Evolutionary conservation across 2,797 vertebrate species (phyloP).

Genomic region (Pseudochirops cupreus): DNA sequence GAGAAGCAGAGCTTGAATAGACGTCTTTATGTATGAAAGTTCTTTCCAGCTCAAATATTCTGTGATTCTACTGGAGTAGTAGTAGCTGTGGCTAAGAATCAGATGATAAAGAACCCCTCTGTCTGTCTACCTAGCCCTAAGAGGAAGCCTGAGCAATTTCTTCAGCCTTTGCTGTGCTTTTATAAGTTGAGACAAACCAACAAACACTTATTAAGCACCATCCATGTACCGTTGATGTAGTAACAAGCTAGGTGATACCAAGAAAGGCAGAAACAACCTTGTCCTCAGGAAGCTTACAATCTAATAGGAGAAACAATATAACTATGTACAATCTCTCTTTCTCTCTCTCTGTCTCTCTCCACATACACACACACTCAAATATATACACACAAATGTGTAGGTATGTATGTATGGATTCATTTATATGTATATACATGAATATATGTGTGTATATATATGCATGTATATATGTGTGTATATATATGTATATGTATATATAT

Average conservation of each 20-base stretch:
- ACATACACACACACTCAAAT: neutral
- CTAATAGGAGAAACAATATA: neutral
- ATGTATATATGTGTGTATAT: too few relatives aligned
- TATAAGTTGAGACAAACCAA: neutral
- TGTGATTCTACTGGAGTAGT: neutral
- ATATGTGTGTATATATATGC: too few relatives aligned
- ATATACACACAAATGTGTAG: neutral
- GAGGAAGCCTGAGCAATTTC: neutral
- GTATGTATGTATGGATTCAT: neutral
- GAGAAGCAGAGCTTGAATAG: neutral
- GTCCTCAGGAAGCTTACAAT: neutral
- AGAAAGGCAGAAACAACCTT: neutral
- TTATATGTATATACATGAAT: too few relatives aligned
- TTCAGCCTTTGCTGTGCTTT: neutral
- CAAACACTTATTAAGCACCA: too few relatives aligned
- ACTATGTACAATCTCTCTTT: neutral
- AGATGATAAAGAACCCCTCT: neutral
- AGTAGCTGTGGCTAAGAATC: neutral
- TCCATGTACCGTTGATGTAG: neutral
- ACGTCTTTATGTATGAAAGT: neutral
- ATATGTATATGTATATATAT: too few relatives aligned
- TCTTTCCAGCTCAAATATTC: neutral
- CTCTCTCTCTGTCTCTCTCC: too few relatives aligned
- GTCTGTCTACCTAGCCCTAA: neutral
- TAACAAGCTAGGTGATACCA: neutral